Evolutionary conservation across 2,888 invertebrate species (phyloP), one percentile per base, ranked within the genome.

Genomic region (Drosophila mettleri): DNA sequence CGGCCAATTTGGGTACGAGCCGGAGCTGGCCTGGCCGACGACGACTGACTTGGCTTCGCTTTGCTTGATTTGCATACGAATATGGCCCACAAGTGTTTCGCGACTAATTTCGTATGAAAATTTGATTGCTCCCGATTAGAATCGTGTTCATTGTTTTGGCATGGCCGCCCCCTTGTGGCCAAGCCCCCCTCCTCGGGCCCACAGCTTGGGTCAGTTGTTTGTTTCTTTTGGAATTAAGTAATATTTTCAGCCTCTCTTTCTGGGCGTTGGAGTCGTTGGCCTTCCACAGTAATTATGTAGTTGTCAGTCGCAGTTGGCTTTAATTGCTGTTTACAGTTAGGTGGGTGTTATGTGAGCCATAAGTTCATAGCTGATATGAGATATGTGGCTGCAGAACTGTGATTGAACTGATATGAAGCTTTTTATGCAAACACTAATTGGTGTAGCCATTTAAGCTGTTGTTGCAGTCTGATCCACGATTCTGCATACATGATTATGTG

Each of bases 51-150:
- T n/a, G n/a, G n/a, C n/a, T n/a, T n/a, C n/a, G 59, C 43, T 45
- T 6, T 41, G 51, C 74, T 60, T 39, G 59, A 84, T 82, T 84
- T 86, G 87, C 84, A 84, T 84, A 84, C 75, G 60, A 88, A 88
- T 86, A 65, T 86, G 84, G 89, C 72, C 65, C 84, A 86, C 74
- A 86, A 84, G 80, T 84, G 83, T 77, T 88, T 65, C 34, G 72
- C 83, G 78, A 86, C 84, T 86, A 86, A 84, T 86, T 88, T 86
- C 63, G 85, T 80, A 83, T 84, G 84, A 88, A 84, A 86, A 83
- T 86, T 84, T 88, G 88, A 86, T 88, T 86, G 87, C 70, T 65
- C 52, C 52, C 87, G 89, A 84, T 84, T 83, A 84, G 84, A 84
- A 88, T 88, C 84, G 87, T 71, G 85, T 88, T 83, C 87, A 84